Conservation (phyloP, 2,797 vertebrate species). For the Ammospiza maritima region DNA sequence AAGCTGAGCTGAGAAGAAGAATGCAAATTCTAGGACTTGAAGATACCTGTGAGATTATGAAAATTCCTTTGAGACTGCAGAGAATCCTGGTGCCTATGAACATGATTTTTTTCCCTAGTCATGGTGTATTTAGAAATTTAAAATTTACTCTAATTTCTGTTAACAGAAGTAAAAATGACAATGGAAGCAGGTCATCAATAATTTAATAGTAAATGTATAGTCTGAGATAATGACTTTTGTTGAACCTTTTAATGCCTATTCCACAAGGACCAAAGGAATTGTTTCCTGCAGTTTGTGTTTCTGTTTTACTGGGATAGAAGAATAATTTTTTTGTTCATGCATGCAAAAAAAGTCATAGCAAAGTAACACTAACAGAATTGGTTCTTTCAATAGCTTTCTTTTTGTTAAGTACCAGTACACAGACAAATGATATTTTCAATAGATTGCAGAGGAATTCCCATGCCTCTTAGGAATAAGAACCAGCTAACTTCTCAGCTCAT, state of each 20-base stretch:
- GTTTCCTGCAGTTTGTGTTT: neutral
- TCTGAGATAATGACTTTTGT: neutral
- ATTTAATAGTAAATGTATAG: neutral
- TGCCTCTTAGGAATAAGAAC: neutral
- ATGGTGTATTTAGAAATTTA: neutral
- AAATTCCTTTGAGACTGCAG: neutral
- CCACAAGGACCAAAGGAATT: neutral
- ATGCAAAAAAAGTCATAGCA: neutral
- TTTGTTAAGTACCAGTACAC: neutral
- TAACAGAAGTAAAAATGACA: neutral
- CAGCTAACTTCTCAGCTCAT: neutral
- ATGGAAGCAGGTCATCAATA: constrained; percentile 14
- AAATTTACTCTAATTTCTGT: constrained; percentile 23
- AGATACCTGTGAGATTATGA: constrained; percentile 30
- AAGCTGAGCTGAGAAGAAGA: constrained; percentile 37
- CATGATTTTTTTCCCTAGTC: neutral
- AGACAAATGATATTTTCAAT: neutral
- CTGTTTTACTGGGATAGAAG: neutral
- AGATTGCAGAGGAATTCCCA: neutral
- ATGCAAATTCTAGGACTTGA: constrained; percentile 49
- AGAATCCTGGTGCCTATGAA: neutral
- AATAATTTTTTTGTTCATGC: neutral
- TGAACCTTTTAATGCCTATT: neutral
- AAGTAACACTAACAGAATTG: neutral
- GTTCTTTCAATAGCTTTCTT: neutral